phyloP scores from a whole-genome alignment of 1,140 invertebrate genomes.

The Calosoma granatense region DNA sequence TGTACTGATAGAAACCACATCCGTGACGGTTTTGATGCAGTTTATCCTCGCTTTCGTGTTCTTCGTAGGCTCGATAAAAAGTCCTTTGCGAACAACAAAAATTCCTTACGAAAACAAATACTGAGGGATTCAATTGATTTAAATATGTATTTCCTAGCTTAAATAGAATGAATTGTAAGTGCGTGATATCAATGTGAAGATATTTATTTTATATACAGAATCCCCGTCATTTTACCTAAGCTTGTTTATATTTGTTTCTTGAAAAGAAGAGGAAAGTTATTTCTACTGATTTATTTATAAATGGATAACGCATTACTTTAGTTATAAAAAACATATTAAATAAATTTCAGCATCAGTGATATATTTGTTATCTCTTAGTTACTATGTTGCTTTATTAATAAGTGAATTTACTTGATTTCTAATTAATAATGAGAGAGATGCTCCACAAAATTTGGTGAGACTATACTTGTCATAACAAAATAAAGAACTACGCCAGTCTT shows the following conservation, averaged over 20 bases:
- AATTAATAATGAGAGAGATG: too few relatives aligned
- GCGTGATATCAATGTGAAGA: not conserved
- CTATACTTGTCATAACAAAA: too few relatives aligned
- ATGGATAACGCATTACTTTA: not conserved
- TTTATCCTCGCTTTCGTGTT: not conserved
- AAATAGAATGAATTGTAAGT: not conserved
- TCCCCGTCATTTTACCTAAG: not conserved
- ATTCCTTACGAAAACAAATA: not conserved
- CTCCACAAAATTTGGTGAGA: too few relatives aligned
- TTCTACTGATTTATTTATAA: not conserved
- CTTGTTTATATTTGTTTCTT: not conserved
- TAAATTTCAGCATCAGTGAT: too few relatives aligned
- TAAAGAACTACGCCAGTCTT: too few relatives aligned
- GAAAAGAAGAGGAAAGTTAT: not conserved
- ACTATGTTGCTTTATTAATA: too few relatives aligned
- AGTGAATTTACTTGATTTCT: too few relatives aligned
- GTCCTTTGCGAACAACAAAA: not conserved
- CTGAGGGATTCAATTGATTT: not conserved
- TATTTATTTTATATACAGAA: not conserved
- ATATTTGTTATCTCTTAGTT: too few relatives aligned
- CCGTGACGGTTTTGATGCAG: not conserved
- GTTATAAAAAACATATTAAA: too few relatives aligned
- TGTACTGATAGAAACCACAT: not conserved
- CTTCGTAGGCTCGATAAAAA: not conserved
- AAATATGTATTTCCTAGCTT: too few relatives aligned